Evolutionary conservation across 2,888 invertebrate genomes (phyloP).

Genomic region (Caenorhabditis doughertyi): DNA sequence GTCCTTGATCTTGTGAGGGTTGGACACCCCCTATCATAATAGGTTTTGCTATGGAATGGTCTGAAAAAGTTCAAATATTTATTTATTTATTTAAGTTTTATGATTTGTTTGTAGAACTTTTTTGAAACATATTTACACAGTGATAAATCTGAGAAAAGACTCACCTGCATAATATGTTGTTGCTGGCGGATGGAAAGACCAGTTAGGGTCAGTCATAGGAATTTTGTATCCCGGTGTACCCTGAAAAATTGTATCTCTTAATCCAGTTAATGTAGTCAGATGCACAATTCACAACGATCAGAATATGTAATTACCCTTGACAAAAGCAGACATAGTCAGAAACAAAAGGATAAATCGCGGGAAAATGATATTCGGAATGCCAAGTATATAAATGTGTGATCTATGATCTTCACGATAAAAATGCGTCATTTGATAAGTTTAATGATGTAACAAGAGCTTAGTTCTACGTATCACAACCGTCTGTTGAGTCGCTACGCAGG

Average conservation of each 20-base stretch:
- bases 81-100: no score
- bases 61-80: conserved; percentile 82
- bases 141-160: background rate
- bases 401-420: conserved; percentile 31
- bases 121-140: background rate
- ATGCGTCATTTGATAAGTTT: conserved; percentile 51
- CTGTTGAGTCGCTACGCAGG: conserved; percentile 47
- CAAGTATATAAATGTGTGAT: background rate
- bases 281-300: conserved; percentile 25
- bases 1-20: conserved; percentile 44
- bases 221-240: conserved; percentile 29
- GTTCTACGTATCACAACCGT: conserved; percentile 37
- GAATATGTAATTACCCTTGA: conserved; percentile 24
- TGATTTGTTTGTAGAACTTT: background rate
- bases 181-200: conserved; percentile 37
- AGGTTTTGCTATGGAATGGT: conserved; percentile 88
- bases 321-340: conserved; percentile 8
- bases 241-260: conserved; percentile 26
- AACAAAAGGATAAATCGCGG: conserved; percentile 30
- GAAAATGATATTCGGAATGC: conserved; percentile 2
- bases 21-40: conserved; percentile 86
- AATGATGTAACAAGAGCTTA: conserved; percentile 40
- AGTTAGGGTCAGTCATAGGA: conserved; percentile 56
- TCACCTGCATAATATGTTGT: conserved; percentile 52
- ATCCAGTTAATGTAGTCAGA: background rate